Evolutionary conservation across 2,113 vertebrate species (phyloP).

Genomic region (Malurus alboscapulatus): DNA sequence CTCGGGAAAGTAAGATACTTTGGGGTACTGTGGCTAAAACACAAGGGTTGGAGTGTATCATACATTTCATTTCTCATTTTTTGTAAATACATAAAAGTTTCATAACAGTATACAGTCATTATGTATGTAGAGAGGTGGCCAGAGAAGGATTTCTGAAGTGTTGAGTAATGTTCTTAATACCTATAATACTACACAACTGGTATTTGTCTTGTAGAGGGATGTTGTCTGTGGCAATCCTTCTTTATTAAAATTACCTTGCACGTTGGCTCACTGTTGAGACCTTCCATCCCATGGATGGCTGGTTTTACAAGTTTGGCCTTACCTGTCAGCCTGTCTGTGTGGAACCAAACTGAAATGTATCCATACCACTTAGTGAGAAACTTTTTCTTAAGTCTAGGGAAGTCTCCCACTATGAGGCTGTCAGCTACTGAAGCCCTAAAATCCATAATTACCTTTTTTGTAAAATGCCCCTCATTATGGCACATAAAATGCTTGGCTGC

Average conservation of each 20-base stretch:
- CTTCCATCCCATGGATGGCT: constrained; percentile 47
- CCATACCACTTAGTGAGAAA: constrained; percentile 72
- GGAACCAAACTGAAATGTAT: constrained; percentile 59
- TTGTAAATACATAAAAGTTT: background rate
- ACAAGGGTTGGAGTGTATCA: background rate
- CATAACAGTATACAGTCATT: background rate
- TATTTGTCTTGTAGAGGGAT: constrained; percentile 29
- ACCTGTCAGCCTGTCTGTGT: constrained; percentile 54
- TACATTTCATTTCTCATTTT: background rate
- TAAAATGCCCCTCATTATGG: constrained; percentile 71
- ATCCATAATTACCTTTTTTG: constrained; percentile 70
- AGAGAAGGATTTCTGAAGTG: background rate
- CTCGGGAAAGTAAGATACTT: background rate
- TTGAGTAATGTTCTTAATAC: constrained; percentile 24
- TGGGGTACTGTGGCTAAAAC: background rate
- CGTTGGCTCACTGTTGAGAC: constrained; percentile 24
- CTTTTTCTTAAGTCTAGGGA: constrained; percentile 67
- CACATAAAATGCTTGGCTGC: constrained; percentile 66
- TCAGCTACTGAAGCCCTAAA: constrained; percentile 73
- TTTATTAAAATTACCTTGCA: constrained; percentile 39
- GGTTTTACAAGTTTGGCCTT: constrained; percentile 62
- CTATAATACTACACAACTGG: background rate
- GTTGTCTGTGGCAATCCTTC: constrained; percentile 22
- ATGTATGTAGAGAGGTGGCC: background rate
- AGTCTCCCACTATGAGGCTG: constrained; percentile 63